phyloP scores from a whole-genome alignment of 92 coral and sea anemone species.

The Phenganax subtilis region DNA sequence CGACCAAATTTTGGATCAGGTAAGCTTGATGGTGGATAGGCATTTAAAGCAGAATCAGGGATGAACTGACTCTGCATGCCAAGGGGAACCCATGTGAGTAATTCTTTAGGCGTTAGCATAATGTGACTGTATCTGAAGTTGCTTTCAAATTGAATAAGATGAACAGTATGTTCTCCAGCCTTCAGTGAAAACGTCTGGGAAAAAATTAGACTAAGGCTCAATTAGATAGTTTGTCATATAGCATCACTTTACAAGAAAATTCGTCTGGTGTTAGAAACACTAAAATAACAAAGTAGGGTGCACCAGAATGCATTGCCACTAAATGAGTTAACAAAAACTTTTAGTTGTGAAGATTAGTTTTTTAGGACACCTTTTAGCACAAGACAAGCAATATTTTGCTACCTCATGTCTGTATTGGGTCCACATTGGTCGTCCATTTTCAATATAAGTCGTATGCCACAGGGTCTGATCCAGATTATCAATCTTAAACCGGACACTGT shows the following conservation, averaged over 20 bases:
- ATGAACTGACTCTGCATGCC: slow-evolving; percentile 89
- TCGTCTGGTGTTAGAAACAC: background rate
- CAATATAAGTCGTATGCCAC: slow-evolving; percentile 48
- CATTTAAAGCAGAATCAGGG: slow-evolving; percentile 63
- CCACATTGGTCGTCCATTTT: slow-evolving; percentile 13
- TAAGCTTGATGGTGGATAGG: slow-evolving; percentile 33
- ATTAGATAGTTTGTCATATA: background rate
- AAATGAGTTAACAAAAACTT: no score
- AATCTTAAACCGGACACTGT: slow-evolving; percentile 61
- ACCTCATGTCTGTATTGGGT: slow-evolving; percentile 14
- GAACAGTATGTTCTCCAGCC: slow-evolving; percentile 71
- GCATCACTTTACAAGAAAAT: background rate
- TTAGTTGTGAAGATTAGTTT: no score
- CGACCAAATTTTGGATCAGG: slow-evolving; percentile 76
- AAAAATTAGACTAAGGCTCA: background rate
- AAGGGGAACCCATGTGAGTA: slow-evolving; percentile 71
- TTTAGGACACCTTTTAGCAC: no score
- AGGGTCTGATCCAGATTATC: slow-evolving; percentile 61
- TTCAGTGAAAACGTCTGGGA: slow-evolving; percentile 54
- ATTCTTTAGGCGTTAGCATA: slow-evolving; percentile 55
- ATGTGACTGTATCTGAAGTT: slow-evolving; percentile 58
- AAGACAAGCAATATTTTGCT: background rate
- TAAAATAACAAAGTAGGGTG: no score
- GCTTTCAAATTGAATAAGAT: slow-evolving; percentile 58
- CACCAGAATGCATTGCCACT: no score